phyloP scores from a whole-genome alignment of 2,797 vertebrate species.

The Hyperoplus immaculatus region DNA sequence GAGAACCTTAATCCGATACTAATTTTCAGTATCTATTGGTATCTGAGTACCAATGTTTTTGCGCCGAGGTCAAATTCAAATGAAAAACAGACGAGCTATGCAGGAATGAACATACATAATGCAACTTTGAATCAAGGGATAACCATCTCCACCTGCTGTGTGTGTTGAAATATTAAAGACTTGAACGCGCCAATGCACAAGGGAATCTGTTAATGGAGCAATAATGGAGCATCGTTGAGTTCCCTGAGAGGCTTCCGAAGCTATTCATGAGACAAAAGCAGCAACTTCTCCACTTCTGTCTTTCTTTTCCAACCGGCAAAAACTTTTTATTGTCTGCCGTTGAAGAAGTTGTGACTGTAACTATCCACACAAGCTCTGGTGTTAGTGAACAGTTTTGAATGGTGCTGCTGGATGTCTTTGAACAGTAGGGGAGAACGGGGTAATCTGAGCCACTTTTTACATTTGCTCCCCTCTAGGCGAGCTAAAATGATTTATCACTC shows the following conservation, averaged over 20 bases:
- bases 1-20: too few relatives aligned
- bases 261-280: not conserved
- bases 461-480: too few relatives aligned
- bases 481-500: too few relatives aligned
- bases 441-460: too few relatives aligned
- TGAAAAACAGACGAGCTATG: not conserved
- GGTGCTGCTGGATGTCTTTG: too few relatives aligned
- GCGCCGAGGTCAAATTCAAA: not conserved
- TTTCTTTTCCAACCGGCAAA: not conserved
- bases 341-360: not conserved
- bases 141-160: slow-evolving; percentile 21
- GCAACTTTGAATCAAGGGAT: slow-evolving; percentile 36
- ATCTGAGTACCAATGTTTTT: too few relatives aligned
- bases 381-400: not conserved
- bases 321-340: not conserved
- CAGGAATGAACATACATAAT: slow-evolving; percentile 42
- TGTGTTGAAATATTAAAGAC: slow-evolving; percentile 65
- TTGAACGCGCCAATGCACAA: slow-evolving; percentile 38
- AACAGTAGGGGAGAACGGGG: too few relatives aligned
- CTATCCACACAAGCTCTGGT: not conserved
- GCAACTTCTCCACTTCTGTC: not conserved
- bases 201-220: slow-evolving; percentile 52
- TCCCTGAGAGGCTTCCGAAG: not conserved
- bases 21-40: too few relatives aligned
- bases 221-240: slow-evolving; percentile 26